Percentiles rank a stretch among this genome's conserved stretches.
These are phyloP conservation scores for Athalia circularis DNA, from an alignment of 2,888 invertebrate species.

Conservation along the genomic window DNA sequence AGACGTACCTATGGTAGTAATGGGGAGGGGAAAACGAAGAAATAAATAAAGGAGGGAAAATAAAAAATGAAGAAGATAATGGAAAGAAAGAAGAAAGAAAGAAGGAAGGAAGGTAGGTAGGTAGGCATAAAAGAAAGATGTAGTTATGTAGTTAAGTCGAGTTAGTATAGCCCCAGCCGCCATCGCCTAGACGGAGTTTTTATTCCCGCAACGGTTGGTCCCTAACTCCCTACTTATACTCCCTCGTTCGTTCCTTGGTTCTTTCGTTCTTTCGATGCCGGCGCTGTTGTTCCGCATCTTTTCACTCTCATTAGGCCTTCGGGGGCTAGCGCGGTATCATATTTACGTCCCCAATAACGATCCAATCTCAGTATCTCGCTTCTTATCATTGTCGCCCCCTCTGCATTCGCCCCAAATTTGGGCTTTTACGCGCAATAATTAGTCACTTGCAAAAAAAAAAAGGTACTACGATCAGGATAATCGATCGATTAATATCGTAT, in stretches of 20 bases:
- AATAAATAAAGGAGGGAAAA: conserved; percentile 49
- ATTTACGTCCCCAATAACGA: too few species aligned
- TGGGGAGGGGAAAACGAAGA: conserved; percentile 49
- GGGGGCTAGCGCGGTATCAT: too few species aligned
- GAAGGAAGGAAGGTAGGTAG: conserved; percentile 58
- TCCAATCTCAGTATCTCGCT: too few species aligned
- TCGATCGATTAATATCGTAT: too few species aligned
- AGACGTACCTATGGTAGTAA: conserved; percentile 4
- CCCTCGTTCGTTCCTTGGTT: conserved; percentile 7
- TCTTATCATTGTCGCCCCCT: too few species aligned
- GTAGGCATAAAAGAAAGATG: conserved; percentile 66
- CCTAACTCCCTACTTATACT: conserved; percentile 25
- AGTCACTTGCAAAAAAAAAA: too few species aligned
- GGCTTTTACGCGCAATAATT: too few species aligned
- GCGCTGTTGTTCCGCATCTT: too few species aligned
- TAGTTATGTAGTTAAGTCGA: conserved; percentile 70
- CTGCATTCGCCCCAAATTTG: too few species aligned
- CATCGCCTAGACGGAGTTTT: conserved; percentile 62
- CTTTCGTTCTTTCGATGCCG: too few species aligned
- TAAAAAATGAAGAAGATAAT: conserved; percentile 34
- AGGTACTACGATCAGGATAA: too few species aligned
- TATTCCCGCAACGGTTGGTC: conserved; percentile 10
- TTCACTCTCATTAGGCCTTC: too few species aligned
- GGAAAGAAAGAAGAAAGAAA: conserved; percentile 46
- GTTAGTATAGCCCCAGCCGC: conserved; percentile 67